Evolutionary conservation across 2,797 vertebrate species (phyloP).

Genomic region (Linurgus olivaceus): DNA sequence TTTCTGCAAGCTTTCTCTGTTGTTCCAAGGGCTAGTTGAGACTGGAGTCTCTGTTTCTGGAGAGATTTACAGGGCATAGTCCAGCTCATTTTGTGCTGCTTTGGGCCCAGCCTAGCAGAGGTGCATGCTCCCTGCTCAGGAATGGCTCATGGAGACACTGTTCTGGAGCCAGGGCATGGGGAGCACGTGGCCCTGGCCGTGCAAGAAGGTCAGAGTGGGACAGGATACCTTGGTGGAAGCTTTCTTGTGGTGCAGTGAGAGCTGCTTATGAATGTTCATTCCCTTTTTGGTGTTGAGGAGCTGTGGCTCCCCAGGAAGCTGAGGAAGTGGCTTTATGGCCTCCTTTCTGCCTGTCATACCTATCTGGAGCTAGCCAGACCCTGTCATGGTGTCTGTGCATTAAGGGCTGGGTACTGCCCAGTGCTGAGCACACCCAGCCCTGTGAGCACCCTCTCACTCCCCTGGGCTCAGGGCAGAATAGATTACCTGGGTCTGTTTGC

Average conservation of each 20-base stretch:
- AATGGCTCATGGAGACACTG: neutral
- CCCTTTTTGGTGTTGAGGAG: neutral
- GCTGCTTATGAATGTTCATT: neutral
- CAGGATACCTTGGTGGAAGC: neutral
- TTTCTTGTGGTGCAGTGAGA: neutral
- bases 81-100: neutral
- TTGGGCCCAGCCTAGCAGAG: neutral
- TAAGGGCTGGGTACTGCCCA: neutral
- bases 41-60: rapidly evolving
- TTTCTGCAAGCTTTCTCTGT: neutral
- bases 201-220: neutral
- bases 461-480: neutral
- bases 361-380: neutral
- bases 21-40: neutral
- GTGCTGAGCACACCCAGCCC: neutral
- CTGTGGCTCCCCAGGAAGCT: neutral
- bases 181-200: neutral
- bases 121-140: neutral
- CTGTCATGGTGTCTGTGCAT: rapidly evolving
- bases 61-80: neutral
- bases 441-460: neutral
- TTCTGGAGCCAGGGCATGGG: neutral
- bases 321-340: neutral
- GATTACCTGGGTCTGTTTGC: neutral
- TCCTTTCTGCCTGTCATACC: neutral